Evolutionary conservation across 2,888 invertebrate species (phyloP).

Genomic region (Eilema sororculum): DNA sequence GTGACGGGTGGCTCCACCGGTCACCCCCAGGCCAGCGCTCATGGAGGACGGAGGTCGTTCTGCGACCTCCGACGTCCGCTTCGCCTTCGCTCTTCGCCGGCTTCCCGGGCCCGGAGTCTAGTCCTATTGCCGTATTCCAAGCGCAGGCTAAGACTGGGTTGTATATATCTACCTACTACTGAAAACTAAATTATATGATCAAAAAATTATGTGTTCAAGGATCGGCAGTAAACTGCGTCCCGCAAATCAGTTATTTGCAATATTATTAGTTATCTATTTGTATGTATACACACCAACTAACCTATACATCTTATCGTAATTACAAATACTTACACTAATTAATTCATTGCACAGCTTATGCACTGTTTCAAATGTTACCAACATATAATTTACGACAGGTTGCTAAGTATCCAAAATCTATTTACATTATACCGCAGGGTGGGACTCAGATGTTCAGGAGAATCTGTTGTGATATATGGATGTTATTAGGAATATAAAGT

Average conservation of each 20-base stretch:
- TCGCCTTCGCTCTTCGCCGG: too few species aligned
- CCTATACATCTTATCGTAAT: neutral
- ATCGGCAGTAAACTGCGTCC: neutral
- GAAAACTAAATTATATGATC: neutral
- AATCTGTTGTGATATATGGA: slow-evolving; percentile 76
- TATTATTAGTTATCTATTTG: neutral
- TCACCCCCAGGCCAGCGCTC: too few species aligned
- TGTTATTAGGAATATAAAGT: slow-evolving; percentile 79
- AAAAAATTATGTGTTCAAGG: neutral
- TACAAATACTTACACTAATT: slow-evolving; percentile 1
- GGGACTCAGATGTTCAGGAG: slow-evolving; percentile 74
- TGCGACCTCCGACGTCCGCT: too few species aligned
- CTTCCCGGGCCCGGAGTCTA: too few species aligned
- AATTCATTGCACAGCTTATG: slow-evolving; percentile 25
- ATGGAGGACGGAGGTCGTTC: too few species aligned
- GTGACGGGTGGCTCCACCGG: too few species aligned
- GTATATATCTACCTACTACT: too few species aligned
- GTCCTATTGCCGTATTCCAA: too few species aligned
- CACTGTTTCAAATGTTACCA: slow-evolving; percentile 39
- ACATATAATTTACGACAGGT: slow-evolving; percentile 52
- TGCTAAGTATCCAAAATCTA: slow-evolving; percentile 64
- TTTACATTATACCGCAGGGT: slow-evolving; percentile 65
- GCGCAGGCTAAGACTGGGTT: too few species aligned
- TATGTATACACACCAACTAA: neutral
- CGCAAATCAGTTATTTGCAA: neutral